phyloP scores from a whole-genome alignment of 2,888 invertebrate genomes.

The Acleris laterana region DNA sequence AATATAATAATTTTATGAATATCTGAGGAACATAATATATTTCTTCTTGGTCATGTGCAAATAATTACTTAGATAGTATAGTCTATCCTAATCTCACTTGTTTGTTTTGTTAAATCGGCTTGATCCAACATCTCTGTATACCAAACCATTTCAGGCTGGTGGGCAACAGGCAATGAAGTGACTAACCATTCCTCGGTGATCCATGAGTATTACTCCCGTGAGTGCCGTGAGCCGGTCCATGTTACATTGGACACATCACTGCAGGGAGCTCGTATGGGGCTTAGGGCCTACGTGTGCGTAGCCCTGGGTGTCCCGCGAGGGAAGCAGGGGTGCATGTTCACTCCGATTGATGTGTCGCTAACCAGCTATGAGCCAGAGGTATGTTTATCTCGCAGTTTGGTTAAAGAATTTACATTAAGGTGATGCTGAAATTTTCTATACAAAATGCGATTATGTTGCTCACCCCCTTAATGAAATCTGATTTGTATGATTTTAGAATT shows the following conservation, averaged over 20 bases:
- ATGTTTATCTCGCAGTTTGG: background rate
- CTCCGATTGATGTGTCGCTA: slow-evolving; percentile 95
- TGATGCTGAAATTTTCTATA: too few relatives aligned
- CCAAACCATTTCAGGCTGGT: slow-evolving; percentile 89
- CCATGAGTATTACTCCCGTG: slow-evolving; percentile 98
- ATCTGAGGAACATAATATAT: too few relatives aligned
- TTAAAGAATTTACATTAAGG: too few relatives aligned
- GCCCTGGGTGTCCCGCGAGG: slow-evolving; percentile 97
- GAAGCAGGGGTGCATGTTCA: slow-evolving; percentile 97
- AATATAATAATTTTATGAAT: too few relatives aligned
- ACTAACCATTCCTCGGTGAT: slow-evolving; percentile 98
- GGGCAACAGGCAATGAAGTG: slow-evolving; percentile 98
- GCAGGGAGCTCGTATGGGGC: slow-evolving; percentile 94
- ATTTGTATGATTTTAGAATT: too few relatives aligned
- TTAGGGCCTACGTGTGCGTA: slow-evolving; percentile 97
- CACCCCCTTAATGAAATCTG: too few relatives aligned
- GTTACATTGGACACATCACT: slow-evolving; percentile 97
- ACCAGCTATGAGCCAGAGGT: slow-evolving; percentile 96
- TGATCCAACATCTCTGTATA: too few relatives aligned
- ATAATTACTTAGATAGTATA: too few relatives aligned
- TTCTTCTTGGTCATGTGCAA: too few relatives aligned
- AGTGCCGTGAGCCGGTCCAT: slow-evolving; percentile 97
- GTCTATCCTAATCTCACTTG: too few relatives aligned
- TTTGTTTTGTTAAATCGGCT: too few relatives aligned
- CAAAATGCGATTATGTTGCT: too few relatives aligned